Evolutionary conservation across 2,888 invertebrate genomes (phyloP).

Genomic region (Tolmerus cingulatus): DNA sequence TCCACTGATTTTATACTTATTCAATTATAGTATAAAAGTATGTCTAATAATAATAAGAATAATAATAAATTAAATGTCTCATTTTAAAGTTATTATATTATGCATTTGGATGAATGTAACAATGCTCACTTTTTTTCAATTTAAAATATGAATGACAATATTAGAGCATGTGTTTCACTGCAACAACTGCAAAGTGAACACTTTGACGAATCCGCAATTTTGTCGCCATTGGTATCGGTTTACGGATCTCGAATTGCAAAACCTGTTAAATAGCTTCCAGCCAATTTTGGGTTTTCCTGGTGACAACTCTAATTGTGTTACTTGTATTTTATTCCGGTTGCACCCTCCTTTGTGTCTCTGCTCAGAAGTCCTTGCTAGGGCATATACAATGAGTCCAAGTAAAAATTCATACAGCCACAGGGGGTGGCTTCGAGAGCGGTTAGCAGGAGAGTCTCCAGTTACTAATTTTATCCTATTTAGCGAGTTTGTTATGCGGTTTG

Average conservation of each 20-base stretch:
- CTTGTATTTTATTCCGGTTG: background rate
- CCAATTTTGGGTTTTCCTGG: conserved; percentile 24
- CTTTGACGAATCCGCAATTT: background rate
- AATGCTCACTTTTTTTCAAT: background rate
- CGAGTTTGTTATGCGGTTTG: conserved; percentile 48
- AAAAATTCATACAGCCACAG: conserved; percentile 30
- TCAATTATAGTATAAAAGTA: too few relatives aligned
- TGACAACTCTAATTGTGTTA: conserved; percentile 35
- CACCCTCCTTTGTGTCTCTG: background rate
- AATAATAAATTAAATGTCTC: too few relatives aligned
- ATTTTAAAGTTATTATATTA: background rate
- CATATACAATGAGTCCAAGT: conserved; percentile 11
- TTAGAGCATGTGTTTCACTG: background rate
- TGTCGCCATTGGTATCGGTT: background rate
- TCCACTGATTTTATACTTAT: too few relatives aligned
- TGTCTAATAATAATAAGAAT: too few relatives aligned
- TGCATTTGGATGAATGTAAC: background rate
- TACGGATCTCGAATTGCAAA: conserved; percentile 32
- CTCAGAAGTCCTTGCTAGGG: background rate
- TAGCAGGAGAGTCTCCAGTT: conserved; percentile 43
- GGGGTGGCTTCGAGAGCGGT: background rate
- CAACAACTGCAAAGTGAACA: background rate
- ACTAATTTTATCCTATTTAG: conserved; percentile 48
- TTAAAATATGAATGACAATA: background rate
- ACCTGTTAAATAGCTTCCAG: conserved; percentile 19